Evolutionary conservation across 2,797 vertebrate species (phyloP).

Genomic region (Harpagifer antarcticus): DNA sequence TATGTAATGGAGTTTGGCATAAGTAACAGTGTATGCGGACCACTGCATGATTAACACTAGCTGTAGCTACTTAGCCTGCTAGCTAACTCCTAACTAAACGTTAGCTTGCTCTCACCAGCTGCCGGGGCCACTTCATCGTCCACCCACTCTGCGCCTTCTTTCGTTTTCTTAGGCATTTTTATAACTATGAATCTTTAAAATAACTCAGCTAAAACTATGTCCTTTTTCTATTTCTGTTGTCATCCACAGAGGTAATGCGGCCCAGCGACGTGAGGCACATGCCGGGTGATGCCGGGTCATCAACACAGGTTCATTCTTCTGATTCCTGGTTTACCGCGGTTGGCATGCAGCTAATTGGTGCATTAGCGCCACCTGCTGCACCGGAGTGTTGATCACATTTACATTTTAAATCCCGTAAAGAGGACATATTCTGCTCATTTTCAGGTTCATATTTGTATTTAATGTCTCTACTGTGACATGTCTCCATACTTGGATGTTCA

Average conservation of each 20-base stretch:
- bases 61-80: slow-evolving; percentile 37
- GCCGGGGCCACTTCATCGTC: slow-evolving; percentile 76
- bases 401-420: too few species aligned
- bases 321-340: background rate
- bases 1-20: background rate
- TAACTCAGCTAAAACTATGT: background rate
- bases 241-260: slow-evolving; percentile 65
- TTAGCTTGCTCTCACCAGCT: slow-evolving; percentile 60
- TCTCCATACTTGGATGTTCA: too few species aligned
- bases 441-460: too few species aligned
- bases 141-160: slow-evolving; percentile 84
- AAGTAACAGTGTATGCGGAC: background rate
- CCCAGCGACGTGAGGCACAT: slow-evolving; percentile 21
- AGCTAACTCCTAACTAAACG: slow-evolving; percentile 5
- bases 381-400: too few species aligned
- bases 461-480: too few species aligned
- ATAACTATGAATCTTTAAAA: background rate
- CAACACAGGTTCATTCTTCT: slow-evolving; percentile 1
- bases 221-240: background rate
- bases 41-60: background rate
- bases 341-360: background rate
- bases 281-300: slow-evolving; percentile 36
- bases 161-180: slow-evolving; percentile 84
- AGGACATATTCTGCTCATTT: too few species aligned
- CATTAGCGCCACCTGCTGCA: too few species aligned